phyloP scores from a whole-genome alignment of 2,797 vertebrate genomes.

The Clamator glandarius region DNA sequence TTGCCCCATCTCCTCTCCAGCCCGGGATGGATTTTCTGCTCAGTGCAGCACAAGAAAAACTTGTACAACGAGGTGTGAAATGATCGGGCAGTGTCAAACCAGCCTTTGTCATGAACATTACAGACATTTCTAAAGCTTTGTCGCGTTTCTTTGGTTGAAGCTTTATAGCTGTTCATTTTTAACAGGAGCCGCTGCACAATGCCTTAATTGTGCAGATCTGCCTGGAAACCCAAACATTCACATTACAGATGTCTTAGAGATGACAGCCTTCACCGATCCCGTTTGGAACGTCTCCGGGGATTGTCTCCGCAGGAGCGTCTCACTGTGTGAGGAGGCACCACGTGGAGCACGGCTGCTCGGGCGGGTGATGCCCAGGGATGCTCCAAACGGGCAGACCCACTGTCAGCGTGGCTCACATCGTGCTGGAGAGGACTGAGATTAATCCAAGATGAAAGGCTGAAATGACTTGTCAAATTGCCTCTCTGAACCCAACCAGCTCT shows the following conservation, averaged over 20 bases:
- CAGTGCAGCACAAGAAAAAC: background rate
- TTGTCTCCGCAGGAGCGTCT: fast-evolving
- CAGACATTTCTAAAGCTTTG: background rate
- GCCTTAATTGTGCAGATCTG: background rate
- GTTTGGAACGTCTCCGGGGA: fast-evolving
- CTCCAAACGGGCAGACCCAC: fast-evolving
- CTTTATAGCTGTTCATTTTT: background rate
- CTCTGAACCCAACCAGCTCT: background rate
- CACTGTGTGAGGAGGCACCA: background rate
- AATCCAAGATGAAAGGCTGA: background rate
- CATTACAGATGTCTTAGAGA: background rate
- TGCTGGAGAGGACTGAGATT: fast-evolving
- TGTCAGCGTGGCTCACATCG: background rate
- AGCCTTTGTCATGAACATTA: background rate
- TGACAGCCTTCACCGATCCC: background rate
- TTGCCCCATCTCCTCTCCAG: background rate
- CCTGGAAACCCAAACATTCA: background rate
- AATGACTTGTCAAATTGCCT: background rate
- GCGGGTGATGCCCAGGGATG: background rate
- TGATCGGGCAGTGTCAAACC: background rate
- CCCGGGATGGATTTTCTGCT: background rate
- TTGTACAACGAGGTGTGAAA: background rate
- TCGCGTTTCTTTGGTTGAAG: background rate
- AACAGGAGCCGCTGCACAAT: background rate
- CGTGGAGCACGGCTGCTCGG: fast-evolving